Evolutionary conservation across 2,113 vertebrate species (phyloP).

Genomic region (Sclerurus mexicanus): DNA sequence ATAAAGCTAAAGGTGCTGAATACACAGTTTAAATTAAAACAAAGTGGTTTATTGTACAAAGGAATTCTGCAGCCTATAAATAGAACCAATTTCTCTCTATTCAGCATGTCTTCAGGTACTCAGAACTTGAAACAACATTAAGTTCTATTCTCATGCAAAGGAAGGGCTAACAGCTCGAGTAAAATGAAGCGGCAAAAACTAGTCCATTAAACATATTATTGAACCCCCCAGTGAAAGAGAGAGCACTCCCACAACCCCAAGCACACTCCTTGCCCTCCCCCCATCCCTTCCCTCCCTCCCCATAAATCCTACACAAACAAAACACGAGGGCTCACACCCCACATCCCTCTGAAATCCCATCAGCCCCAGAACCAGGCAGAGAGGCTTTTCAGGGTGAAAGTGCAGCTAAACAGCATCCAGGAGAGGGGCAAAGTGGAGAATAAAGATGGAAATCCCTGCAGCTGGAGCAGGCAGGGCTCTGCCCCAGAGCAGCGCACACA

Average conservation of each 20-base stretch:
- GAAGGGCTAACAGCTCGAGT: not conserved
- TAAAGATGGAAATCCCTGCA: not conserved
- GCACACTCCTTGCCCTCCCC: not conserved
- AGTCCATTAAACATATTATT: not conserved
- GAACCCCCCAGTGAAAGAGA: not conserved
- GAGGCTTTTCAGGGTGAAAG: not conserved
- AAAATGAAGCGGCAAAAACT: not conserved
- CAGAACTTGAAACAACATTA: conserved; percentile 11
- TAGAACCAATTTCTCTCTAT: not conserved
- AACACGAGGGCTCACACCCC: not conserved
- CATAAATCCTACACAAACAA: not conserved
- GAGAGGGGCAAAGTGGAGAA: not conserved
- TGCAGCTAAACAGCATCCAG: not conserved
- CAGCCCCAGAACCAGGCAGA: not conserved
- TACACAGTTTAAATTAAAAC: conserved; percentile 31
- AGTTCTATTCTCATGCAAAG: not conserved
- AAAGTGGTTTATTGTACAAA: conserved; percentile 17
- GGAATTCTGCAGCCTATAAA: conserved; percentile 22
- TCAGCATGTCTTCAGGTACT: conserved; percentile 20
- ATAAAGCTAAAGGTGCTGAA: conserved; percentile 37
- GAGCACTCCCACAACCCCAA: not conserved
- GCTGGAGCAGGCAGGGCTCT: not conserved
- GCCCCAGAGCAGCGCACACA: not conserved
- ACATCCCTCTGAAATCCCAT: not conserved
- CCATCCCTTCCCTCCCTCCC: not conserved